A percentile compares a stretch with the other conserved stretches of the same genome.
These are phyloP conservation scores for Volucella bombylans DNA, from an alignment of 2,888 invertebrate species.

Conservation along the genomic window DNA sequence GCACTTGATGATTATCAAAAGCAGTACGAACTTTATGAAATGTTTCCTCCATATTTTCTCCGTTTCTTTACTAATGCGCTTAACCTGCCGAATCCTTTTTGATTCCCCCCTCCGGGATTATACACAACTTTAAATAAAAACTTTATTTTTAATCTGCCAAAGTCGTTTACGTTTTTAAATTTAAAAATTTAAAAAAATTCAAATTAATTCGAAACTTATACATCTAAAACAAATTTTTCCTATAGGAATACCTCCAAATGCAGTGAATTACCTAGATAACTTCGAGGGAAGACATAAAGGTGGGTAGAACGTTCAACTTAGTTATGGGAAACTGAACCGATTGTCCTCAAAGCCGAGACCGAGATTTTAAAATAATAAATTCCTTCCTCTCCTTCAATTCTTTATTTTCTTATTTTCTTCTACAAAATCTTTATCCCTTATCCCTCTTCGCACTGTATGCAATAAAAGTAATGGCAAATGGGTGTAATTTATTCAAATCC, in stretches of 20 bases:
- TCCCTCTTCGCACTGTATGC: slow-evolving; percentile 3
- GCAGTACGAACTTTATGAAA: too few relatives aligned
- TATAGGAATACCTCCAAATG: slow-evolving; percentile 82
- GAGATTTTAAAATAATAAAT: slow-evolving; percentile 72
- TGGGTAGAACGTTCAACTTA: slow-evolving; percentile 75
- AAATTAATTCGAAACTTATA: not conserved
- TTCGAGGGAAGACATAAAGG: slow-evolving; percentile 81
- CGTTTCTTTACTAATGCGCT: too few relatives aligned
- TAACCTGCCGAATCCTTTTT: too few relatives aligned
- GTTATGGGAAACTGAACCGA: slow-evolving; percentile 67
- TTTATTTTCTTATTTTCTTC: slow-evolving; percentile 2
- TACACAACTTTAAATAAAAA: too few relatives aligned
- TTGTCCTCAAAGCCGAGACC: slow-evolving; percentile 68
- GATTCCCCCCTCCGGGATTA: too few relatives aligned
- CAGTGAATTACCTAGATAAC: slow-evolving; percentile 81
- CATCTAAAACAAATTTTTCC: slow-evolving; percentile 66
- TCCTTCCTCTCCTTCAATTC: slow-evolving; percentile 7
- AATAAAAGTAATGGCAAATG: slow-evolving; percentile 57
- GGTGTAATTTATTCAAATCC: slow-evolving; percentile 70
- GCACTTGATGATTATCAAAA: too few relatives aligned
- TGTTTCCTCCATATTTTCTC: too few relatives aligned
- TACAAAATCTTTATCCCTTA: slow-evolving; percentile 63
- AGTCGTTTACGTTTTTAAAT: too few relatives aligned
- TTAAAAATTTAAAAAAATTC: not conserved
- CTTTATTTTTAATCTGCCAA: too few relatives aligned